Conservation (phyloP, 2,888 invertebrate genomes). For the Tinea trinotella region DNA sequence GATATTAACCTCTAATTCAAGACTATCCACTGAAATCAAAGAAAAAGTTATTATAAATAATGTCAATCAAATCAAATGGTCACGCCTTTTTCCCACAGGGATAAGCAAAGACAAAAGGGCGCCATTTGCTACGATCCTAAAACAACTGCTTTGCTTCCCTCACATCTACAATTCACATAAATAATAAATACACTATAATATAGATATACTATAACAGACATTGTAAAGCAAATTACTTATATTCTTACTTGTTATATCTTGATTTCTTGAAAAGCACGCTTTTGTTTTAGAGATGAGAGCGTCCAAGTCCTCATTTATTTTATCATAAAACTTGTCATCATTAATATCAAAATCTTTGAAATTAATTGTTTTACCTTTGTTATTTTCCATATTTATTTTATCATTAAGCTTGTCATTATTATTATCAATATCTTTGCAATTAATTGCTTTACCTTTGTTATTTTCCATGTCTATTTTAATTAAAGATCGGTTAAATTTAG, state of each 20-base stretch:
- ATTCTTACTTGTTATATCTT: conserved; percentile 26
- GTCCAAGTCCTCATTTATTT: conserved; percentile 37
- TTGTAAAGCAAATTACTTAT: no score
- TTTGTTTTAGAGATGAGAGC: conserved; percentile 37
- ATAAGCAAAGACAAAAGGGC: no score
- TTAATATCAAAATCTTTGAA: conserved; percentile 36
- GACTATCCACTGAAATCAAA: conserved; percentile 36
- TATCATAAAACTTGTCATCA: conserved; percentile 37
- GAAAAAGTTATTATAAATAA: not conserved
- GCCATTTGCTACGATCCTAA: no score
- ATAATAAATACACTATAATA: not conserved
- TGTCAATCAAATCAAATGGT: no score
- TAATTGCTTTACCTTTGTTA: not conserved
- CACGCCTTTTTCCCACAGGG: no score
- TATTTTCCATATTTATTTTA: conserved; percentile 9
- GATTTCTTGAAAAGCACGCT: conserved; percentile 34
- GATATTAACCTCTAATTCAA: conserved; percentile 47
- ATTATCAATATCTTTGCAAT: conserved; percentile 19
- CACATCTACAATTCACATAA: no score
- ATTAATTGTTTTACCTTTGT: conserved; percentile 10
- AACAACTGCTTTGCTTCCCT: no score
- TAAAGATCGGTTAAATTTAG: no score
- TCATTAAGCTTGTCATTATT: conserved; percentile 40
- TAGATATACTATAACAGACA: no score
- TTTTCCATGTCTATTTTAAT: not conserved